phyloP scores from a whole-genome alignment of 2,113 vertebrate genomes.

The Chaetorhynchus papuensis region DNA sequence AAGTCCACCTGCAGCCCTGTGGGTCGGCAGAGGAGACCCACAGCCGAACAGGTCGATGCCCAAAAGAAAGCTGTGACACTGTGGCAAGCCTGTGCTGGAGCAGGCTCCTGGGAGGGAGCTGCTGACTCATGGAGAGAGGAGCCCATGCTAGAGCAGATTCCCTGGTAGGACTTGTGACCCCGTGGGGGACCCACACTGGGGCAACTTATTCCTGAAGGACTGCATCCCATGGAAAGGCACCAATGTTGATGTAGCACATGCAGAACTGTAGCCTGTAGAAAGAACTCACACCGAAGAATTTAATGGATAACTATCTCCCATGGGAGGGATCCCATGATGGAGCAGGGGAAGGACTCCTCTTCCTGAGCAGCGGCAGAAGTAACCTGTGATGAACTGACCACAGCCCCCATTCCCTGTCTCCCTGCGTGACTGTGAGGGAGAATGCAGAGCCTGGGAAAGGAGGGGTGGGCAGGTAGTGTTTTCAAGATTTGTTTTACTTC shows the following conservation, averaged over 20 bases:
- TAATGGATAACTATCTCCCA: no score
- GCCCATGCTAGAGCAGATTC: background rate
- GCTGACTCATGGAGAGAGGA: background rate
- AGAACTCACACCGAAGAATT: background rate
- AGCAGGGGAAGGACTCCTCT: background rate
- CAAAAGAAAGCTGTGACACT: background rate
- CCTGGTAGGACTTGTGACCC: background rate
- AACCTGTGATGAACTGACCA: background rate
- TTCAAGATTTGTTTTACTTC: background rate
- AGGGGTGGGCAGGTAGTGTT: fast-evolving
- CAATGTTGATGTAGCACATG: background rate
- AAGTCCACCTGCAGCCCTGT: background rate
- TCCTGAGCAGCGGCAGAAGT: background rate
- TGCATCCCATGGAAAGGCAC: background rate
- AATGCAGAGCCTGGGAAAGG: background rate
- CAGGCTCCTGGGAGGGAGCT: background rate
- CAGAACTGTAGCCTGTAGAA: background rate
- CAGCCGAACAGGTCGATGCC: background rate
- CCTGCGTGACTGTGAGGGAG: background rate
- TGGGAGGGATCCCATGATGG: background rate
- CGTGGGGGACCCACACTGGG: fast-evolving
- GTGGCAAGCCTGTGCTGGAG: background rate
- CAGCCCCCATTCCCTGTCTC: background rate
- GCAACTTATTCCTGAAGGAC: background rate
- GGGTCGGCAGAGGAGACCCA: background rate